Base-by-base conservation (phyloP, 1,140 invertebrate genomes). In the Lineus longissimus region DNA sequence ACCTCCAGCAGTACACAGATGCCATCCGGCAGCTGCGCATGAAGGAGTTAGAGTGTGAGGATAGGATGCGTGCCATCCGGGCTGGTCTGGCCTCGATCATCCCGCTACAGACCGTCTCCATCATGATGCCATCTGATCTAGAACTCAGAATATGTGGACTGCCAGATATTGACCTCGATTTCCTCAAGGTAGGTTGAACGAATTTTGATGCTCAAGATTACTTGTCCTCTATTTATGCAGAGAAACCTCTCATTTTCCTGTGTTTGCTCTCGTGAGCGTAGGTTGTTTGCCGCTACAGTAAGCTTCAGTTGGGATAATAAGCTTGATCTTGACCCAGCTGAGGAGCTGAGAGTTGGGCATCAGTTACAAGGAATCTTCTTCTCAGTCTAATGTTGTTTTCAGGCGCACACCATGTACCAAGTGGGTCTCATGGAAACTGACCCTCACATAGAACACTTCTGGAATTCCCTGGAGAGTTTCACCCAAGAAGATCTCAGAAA, bases 381-480 rank as follows among this genome's bases (percentile, higher is more conserved):
- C n/a, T n/a, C n/a, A n/a, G n/a, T n/a, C n/a, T n/a, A n/a, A n/a
- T n/a, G n/a, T n/a, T 36, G 15, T 40, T 51, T 59, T 15, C 60
- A 81, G 78, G 73, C 70, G 1, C 80, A 82, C 62, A 82, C 79
- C 0, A 81, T 81, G 73, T 81, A 82, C 62, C 80, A 82, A 65
- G 80, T 82, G 4, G 81, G 81, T n/a, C 66, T 83, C 58, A 77
- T 70, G 63, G 81, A 82, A 59, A 73, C 77, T 9, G 82, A 83
- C 65, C 55, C 65, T 29, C 80, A 83, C 62, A 78, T 82, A 55
- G 70, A 80, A 63, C 79, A 70, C 63, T 83, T 83, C 74, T 83
- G 82, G 82, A 69, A 68, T 19, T 75, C 76, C 1, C 63, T 83
- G 43, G 80, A 82, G 61, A 66, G 67, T 27, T 70, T 83, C 9